Conservation (phyloP, 1,140 invertebrate genomes). For the Potamilus streckersoni region DNA sequence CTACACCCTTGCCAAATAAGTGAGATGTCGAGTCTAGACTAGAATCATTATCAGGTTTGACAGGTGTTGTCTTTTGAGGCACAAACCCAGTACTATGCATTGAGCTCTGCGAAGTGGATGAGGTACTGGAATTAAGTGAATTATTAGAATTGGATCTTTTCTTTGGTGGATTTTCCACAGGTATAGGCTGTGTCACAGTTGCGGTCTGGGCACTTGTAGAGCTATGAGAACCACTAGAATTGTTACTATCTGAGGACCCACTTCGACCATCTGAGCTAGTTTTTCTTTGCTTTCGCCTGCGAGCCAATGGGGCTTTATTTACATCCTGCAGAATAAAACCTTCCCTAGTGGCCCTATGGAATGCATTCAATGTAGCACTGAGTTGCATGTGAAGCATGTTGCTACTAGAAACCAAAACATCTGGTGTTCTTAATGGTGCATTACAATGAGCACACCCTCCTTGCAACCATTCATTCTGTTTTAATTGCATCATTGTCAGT, state of each 20-base stretch:
- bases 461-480: conserved; percentile 76
- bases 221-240: conserved; percentile 44
- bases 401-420: conserved; percentile 65
- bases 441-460: conserved; percentile 60
- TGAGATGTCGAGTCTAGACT: conserved; percentile 26
- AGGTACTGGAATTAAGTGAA: conserved; percentile 44
- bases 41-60: conserved; percentile 27
- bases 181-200: neutral
- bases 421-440: conserved; percentile 74
- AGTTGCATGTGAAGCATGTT: conserved; percentile 62
- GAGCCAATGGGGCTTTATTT: conserved; percentile 78
- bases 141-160: conserved; percentile 33
- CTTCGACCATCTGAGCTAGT: conserved; percentile 56
- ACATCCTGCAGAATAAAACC: conserved; percentile 81
- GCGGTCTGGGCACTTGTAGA: conserved; percentile 2
- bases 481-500: conserved; percentile 77
- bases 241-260: conserved; percentile 58
- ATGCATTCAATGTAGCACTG: conserved; percentile 76
- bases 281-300: conserved; percentile 78
- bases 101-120: conserved; percentile 49
- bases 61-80: conserved; percentile 33
- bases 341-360: conserved; percentile 77
- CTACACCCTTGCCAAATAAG: conserved; percentile 12
- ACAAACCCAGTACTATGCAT: conserved; percentile 58
- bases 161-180: neutral